Percentiles rank a stretch among this genome's conserved stretches.
These are phyloP conservation scores for Dicerorhinus sumatrensis DNA, from an alignment of 2,113 vertebrate species.

Conservation along the genomic window DNA sequence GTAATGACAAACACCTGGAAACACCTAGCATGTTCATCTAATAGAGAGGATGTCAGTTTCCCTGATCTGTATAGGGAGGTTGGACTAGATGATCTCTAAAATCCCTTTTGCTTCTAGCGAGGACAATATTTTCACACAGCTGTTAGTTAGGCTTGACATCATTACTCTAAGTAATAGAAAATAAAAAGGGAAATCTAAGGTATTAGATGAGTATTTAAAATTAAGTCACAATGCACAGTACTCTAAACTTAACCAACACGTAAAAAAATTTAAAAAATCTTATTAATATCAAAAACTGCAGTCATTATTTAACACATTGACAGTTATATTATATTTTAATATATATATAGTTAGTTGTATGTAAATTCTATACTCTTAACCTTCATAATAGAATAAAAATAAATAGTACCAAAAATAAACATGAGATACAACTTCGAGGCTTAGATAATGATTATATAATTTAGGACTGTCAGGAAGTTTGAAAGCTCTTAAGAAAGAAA, in stretches of 20 bases:
- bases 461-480: slow-evolving; percentile 71
- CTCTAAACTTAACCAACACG: not conserved
- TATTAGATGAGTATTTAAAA: not conserved
- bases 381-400: slow-evolving; percentile 75
- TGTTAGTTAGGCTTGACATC: not conserved
- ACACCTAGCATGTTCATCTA: not conserved
- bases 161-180: not conserved
- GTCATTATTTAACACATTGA: not conserved
- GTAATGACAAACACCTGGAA: not conserved
- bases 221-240: not conserved
- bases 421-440: slow-evolving; percentile 77
- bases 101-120: not conserved
- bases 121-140: not conserved
- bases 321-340: slow-evolving; percentile 22
- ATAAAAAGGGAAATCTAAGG: not conserved
- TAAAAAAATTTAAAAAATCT: not conserved
- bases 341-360: slow-evolving; percentile 20
- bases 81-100: not conserved
- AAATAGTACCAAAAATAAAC: slow-evolving; percentile 76
- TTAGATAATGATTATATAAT: slow-evolving; percentile 77
- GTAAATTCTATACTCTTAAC: not conserved
- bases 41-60: not conserved
- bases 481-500: slow-evolving; percentile 82
- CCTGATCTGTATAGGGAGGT: not conserved
- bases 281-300: slow-evolving; percentile 18